Conservation (phyloP, 2,888 invertebrate genomes). For the Thecocarcelia acutangulata region DNA sequence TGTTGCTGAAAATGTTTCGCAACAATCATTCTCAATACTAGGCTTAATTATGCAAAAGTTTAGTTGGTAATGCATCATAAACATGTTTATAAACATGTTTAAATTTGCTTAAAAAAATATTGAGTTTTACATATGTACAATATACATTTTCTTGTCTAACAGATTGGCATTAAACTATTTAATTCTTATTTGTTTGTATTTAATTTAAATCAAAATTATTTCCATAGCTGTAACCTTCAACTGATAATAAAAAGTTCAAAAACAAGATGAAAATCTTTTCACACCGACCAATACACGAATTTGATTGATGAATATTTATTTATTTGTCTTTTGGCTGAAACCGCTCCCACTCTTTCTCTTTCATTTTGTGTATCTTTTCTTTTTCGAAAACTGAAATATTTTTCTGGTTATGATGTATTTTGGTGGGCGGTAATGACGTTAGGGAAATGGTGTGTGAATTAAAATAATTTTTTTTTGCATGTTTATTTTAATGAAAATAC, state of each 20-base stretch:
- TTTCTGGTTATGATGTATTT: conserved; percentile 14
- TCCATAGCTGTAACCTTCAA: conserved; percentile 32
- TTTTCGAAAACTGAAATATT: not conserved
- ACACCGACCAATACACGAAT: not conserved
- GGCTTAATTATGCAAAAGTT: too few relatives aligned
- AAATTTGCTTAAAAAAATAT: too few relatives aligned
- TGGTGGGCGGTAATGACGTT: conserved; percentile 60
- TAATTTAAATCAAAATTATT: not conserved
- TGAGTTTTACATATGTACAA: too few relatives aligned
- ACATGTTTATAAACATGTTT: too few relatives aligned
- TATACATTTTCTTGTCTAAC: not conserved
- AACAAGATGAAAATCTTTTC: conserved; percentile 30
- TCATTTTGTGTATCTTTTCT: not conserved
- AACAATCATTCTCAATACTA: too few relatives aligned
- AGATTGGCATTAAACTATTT: not conserved
- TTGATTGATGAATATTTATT: conserved; percentile 46
- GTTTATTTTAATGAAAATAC: conserved; percentile 7
- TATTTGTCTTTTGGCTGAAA: not conserved
- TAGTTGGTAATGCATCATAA: too few relatives aligned
- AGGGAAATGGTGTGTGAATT: conserved; percentile 26
- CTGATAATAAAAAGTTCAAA: conserved; percentile 43
- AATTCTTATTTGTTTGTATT: not conserved
- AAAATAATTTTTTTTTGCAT: conserved; percentile 8
- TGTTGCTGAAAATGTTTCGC: too few relatives aligned
- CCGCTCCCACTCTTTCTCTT: not conserved